Base-by-base conservation (phyloP, 1,140 invertebrate species). In the Wiebesia pumilae region DNA sequence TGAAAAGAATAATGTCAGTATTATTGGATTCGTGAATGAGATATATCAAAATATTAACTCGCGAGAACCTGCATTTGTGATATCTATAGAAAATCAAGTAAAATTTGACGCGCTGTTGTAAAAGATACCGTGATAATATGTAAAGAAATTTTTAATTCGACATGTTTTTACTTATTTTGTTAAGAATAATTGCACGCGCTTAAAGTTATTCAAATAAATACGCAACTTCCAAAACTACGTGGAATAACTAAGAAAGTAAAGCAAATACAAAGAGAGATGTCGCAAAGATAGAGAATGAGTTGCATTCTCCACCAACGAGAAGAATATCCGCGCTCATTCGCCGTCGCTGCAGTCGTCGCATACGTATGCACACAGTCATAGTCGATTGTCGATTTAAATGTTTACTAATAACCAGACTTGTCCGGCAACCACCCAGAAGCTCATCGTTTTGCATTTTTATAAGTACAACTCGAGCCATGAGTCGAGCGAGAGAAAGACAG, bases 321-420 rank as follows among this genome's bases (percentile, higher is more conserved):
- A 89, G 30, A 62, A 69, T n/a, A 27, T 30, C n/a, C n/a, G 79
- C 81, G 19, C 81, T 40, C 38, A 35, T 35, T 14, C 4, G 24
- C 30, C 30, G 43, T 43, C 67, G 40, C 30, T 73, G 21, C 35
- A n/a, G 24, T 71, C n/a, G 14, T 78, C 43, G n/a, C 16, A 12
- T 79, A 47, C 24, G 14, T 30, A 47, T 12, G 19, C 27, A 47
- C n/a, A 47, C 30, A 77, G 71, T 14, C 38, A 19, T 16, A 47
- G 40, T 62, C 90, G 91, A 94, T 93, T 94, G 92, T 93, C 92
- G 92, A 94, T 93, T 94, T 93, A 94, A 93, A 94, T 93, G 93
- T 94, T 94, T 94, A 94, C 93, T 94, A 94, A 94, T 94, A 94
- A 94, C 92, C 92, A 93, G 88, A 88, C 92, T 93, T 94, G 93